These are phyloP conservation scores for Philotrypesis tridentata DNA, from an alignment of 1,140 invertebrate genomes.

Conservation along the genomic window DNA sequence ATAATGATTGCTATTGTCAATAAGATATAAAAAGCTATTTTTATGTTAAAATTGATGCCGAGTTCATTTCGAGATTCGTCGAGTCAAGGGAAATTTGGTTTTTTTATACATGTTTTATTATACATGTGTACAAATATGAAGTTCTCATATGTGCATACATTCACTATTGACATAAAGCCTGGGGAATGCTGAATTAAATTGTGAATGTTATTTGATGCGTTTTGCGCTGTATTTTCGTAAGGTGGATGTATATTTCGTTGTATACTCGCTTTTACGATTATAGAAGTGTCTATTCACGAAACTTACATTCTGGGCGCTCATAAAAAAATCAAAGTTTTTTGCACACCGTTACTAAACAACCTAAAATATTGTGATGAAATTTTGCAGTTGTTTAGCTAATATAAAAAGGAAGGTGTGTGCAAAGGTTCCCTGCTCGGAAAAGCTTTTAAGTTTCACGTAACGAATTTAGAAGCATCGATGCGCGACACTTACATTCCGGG, in stretches of 20 bases:
- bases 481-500: too few relatives aligned
- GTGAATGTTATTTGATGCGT: slow-evolving; percentile 61
- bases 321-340: too few relatives aligned
- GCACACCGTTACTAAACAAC: too few relatives aligned
- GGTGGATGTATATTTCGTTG: slow-evolving; percentile 45
- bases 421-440: too few relatives aligned
- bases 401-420: too few relatives aligned
- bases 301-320: too few relatives aligned
- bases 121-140: slow-evolving; percentile 23
- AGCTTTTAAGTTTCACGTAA: too few relatives aligned
- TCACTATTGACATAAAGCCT: slow-evolving; percentile 47
- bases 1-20: slow-evolving; percentile 46
- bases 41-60: slow-evolving; percentile 36
- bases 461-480: too few relatives aligned
- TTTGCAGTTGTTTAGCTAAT: too few relatives aligned
- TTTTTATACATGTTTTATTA: slow-evolving; percentile 21
- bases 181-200: slow-evolving; percentile 57
- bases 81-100: slow-evolving; percentile 36
- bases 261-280: slow-evolving; percentile 44
- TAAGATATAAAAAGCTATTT: slow-evolving; percentile 42
- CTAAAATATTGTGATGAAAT: too few relatives aligned
- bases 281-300: too few relatives aligned
- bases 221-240: slow-evolving; percentile 51
- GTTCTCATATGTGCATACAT: slow-evolving; percentile 37
- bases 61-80: slow-evolving; percentile 41